Conservation (phyloP, 2,113 vertebrate genomes). For the Chaetura pelagica region DNA sequence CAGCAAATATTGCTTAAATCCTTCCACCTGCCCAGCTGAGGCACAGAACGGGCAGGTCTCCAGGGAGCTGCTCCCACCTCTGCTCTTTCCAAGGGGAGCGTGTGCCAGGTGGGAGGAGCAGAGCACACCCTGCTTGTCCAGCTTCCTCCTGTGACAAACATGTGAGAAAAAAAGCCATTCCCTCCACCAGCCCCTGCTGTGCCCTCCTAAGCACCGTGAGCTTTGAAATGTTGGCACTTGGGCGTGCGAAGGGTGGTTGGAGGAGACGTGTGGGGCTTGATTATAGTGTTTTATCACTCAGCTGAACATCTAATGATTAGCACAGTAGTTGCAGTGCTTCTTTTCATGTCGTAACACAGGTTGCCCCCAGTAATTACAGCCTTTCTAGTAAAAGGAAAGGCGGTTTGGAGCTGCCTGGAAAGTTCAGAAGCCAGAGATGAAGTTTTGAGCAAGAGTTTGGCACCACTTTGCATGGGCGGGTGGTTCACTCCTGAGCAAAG, state of each 20-base stretch:
- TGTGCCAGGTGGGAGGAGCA: neutral
- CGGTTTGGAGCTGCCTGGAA: slow-evolving; percentile 24
- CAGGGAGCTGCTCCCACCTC: neutral
- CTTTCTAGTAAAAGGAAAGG: slow-evolving; percentile 41
- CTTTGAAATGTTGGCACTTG: neutral
- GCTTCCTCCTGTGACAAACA: neutral
- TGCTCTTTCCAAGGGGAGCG: neutral
- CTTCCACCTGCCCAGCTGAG: neutral
- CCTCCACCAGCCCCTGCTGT: neutral
- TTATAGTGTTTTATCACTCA: slow-evolving; percentile 68
- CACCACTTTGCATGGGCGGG: neutral
- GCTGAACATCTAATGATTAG: slow-evolving; percentile 16
- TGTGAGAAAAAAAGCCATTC: neutral
- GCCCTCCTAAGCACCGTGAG: neutral
- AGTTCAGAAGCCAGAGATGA: neutral
- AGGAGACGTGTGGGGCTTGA: slow-evolving; percentile 30
- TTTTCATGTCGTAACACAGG: slow-evolving; percentile 55
- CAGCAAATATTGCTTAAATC: neutral
- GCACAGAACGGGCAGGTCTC: neutral
- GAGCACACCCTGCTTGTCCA: neutral
- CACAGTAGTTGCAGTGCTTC: slow-evolving; percentile 29
- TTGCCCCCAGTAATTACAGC: slow-evolving; percentile 63
- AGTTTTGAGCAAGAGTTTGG: neutral
- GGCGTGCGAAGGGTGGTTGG: neutral
- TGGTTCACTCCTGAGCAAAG: neutral